Conservation (phyloP, 2,888 invertebrate species). For the Ormyrus pomaceus region DNA sequence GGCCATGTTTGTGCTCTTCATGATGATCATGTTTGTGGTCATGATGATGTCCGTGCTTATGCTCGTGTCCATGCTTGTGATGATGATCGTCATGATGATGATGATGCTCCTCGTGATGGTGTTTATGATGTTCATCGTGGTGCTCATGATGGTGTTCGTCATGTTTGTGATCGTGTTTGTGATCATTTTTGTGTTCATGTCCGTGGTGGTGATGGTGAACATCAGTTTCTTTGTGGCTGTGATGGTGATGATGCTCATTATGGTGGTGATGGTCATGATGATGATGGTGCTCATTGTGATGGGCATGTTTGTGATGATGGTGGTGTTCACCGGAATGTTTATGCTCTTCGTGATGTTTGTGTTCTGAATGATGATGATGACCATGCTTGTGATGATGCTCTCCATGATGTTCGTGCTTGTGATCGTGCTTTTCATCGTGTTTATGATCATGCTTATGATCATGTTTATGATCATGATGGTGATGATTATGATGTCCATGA, state of each 20-base stretch:
- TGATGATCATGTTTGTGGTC: slow-evolving; percentile 43
- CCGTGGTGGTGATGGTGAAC: slow-evolving; percentile 50
- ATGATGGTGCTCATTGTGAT: slow-evolving; percentile 55
- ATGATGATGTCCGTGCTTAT: slow-evolving; percentile 42
- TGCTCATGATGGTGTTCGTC: slow-evolving; percentile 41
- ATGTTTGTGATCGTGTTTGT: slow-evolving; percentile 47
- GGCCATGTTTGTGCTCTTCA: slow-evolving; percentile 14
- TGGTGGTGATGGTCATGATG: slow-evolving; percentile 56
- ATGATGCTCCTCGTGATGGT: slow-evolving; percentile 34
- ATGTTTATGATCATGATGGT: slow-evolving; percentile 37
- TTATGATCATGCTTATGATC: slow-evolving; percentile 51
- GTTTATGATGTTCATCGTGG: slow-evolving; percentile 40
- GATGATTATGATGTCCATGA: slow-evolving; percentile 47
- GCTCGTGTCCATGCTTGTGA: slow-evolving; percentile 33
- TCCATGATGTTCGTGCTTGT: slow-evolving; percentile 45
- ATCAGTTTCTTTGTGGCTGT: slow-evolving; percentile 53
- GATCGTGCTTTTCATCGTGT: slow-evolving; percentile 44
- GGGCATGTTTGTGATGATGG: slow-evolving; percentile 54
- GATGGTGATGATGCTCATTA: slow-evolving; percentile 54
- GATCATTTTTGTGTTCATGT: slow-evolving; percentile 48
- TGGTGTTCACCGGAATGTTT: slow-evolving; percentile 55
- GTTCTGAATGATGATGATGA: slow-evolving; percentile 52
- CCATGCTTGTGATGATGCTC: slow-evolving; percentile 53
- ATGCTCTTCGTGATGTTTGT: slow-evolving; percentile 55
- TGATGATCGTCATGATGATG: slow-evolving; percentile 40